Evolutionary conservation across 1,140 invertebrate genomes (phyloP).

Genomic region (Thaumetopoea pityocampa): DNA sequence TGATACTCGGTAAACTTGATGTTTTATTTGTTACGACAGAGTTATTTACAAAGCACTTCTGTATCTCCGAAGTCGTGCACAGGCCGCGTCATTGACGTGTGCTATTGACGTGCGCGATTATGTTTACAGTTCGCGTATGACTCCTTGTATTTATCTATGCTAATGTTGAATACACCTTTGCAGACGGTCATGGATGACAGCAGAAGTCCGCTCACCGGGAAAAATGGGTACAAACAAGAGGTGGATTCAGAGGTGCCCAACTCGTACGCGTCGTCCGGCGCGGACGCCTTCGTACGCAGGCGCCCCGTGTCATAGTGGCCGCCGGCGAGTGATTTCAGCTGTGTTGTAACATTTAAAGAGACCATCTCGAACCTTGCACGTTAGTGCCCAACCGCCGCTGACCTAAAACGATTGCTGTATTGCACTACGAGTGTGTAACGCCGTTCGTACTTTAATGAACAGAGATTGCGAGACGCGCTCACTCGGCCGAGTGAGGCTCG

Average conservation of each 20-base stretch:
- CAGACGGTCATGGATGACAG: slow-evolving; percentile 76
- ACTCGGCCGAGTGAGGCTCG: background rate
- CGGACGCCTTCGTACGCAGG: slow-evolving; percentile 59
- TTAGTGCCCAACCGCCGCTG: slow-evolving; percentile 10
- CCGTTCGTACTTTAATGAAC: background rate
- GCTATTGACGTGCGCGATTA: slow-evolving; percentile 3
- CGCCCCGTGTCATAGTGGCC: slow-evolving; percentile 47
- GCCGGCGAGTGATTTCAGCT: background rate
- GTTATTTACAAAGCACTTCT: slow-evolving; percentile 5
- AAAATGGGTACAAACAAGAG: slow-evolving; percentile 64
- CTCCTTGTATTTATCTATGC: slow-evolving; percentile 4
- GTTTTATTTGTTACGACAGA: slow-evolving; percentile 1
- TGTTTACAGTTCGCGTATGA: background rate
- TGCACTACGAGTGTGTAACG: slow-evolving; percentile 4
- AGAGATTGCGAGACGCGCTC: background rate
- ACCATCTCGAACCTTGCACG: slow-evolving; percentile 17
- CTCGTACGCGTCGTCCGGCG: slow-evolving; percentile 63
- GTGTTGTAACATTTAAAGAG: slow-evolving; percentile 8
- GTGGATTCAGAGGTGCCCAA: slow-evolving; percentile 75
- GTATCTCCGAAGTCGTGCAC: background rate
- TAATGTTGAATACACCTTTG: slow-evolving; percentile 23
- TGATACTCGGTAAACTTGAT: too few relatives aligned
- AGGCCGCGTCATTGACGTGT: slow-evolving; percentile 1
- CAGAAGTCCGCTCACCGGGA: slow-evolving; percentile 46
- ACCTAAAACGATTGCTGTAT: slow-evolving; percentile 8